Conservation (phyloP, 2,113 vertebrate genomes). For the Calidris pugnax region DNA sequence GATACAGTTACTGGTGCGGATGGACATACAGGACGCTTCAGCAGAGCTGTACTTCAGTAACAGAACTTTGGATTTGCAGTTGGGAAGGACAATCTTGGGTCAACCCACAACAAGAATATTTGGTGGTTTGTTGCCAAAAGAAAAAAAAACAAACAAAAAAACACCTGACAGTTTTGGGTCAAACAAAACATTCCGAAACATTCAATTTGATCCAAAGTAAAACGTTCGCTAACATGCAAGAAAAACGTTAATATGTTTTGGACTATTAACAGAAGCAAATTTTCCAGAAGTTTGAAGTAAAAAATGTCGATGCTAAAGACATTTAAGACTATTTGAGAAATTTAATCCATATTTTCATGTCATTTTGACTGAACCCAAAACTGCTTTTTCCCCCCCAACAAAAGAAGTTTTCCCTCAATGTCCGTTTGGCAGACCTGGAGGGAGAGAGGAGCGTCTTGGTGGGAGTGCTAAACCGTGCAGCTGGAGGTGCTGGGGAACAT, state of each 20-base stretch:
- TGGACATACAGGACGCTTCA: background rate
- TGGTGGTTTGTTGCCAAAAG: background rate
- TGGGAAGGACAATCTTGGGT: background rate
- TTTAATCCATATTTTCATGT: background rate
- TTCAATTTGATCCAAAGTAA: background rate
- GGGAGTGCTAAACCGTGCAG: background rate
- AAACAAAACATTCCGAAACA: background rate
- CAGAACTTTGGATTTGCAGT: background rate
- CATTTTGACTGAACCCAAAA: background rate
- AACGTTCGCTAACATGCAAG: background rate
- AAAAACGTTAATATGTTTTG: background rate
- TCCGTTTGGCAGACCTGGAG: background rate
- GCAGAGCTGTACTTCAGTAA: background rate
- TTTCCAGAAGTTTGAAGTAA: background rate
- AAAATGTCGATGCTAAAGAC: background rate
- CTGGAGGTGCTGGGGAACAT: accelerated
- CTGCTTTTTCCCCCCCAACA: background rate
- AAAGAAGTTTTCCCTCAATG: background rate
- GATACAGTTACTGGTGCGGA: background rate
- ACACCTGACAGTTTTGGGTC: background rate
- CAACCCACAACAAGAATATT: background rate
- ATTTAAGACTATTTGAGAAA: background rate
- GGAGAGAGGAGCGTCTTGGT: background rate
- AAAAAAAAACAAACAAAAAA: background rate
- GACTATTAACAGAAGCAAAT: background rate